phyloP scores from a whole-genome alignment of 2,113 vertebrate species.

The Mormyrus lacerda region DNA sequence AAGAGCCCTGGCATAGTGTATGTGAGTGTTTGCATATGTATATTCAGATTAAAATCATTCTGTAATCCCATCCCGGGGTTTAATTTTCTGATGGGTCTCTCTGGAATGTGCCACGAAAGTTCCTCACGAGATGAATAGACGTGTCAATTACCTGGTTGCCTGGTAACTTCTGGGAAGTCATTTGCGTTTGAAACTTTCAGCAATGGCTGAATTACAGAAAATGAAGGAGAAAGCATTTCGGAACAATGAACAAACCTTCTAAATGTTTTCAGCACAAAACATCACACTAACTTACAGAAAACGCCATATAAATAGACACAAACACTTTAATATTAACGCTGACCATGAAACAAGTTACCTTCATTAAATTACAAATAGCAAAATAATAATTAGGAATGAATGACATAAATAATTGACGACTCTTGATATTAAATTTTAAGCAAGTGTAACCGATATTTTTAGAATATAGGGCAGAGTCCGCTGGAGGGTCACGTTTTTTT shows the following conservation, averaged over 20 bases:
- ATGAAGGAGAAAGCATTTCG: neutral
- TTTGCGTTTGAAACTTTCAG: slow-evolving; percentile 11
- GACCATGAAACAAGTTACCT: neutral
- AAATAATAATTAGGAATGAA: neutral
- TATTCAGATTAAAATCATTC: neutral
- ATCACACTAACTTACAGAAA: neutral
- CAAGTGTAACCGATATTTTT: neutral
- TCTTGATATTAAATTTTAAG: neutral
- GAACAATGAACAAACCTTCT: neutral
- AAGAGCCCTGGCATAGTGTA: no score
- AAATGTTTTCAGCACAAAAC: neutral
- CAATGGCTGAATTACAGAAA: neutral
- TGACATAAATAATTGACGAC: neutral
- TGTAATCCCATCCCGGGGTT: neutral
- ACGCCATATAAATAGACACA: neutral
- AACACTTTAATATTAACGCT: neutral
- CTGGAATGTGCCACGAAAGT: neutral
- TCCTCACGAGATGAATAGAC: neutral
- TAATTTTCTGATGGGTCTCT: neutral
- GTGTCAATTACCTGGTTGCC: neutral
- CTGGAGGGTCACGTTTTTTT: neutral
- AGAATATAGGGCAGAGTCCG: neutral
- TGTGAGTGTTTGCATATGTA: neutral
- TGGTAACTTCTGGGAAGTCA: slow-evolving; percentile 2
- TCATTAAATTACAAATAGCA: neutral